Base-by-base conservation (phyloP, 1,140 invertebrate genomes). In the Scaptomyza pallida region DNA sequence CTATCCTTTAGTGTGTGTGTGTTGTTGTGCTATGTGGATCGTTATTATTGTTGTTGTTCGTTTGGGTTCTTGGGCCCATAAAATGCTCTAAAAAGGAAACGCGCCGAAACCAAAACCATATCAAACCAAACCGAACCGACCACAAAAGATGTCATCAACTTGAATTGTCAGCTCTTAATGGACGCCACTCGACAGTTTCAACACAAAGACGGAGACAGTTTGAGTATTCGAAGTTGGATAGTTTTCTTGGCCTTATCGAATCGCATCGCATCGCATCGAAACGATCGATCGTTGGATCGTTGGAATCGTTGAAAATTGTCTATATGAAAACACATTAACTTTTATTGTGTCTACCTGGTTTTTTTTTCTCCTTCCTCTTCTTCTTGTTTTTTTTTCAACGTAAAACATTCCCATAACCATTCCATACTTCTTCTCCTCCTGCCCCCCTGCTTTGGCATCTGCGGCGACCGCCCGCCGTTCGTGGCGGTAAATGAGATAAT, bases 401-500 rank as follows among this genome's bases (percentile, higher is more conserved):
- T 26, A 26, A 26, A 26, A 6, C 15, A 2, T 16, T 13, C 10
- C 6, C 54, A 2, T 16, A 10, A 6, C 6, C 54, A 12, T 9
- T 35, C 33, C 3, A 3, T 9, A 0, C 5, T 12, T 10, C 10
- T 15, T n/a, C n/a, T 26, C 17, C 37, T 10, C 5, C 33, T 5
- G 9, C 26, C 6, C 33, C 43, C 9, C 33, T 4, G 10, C n/a
- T 55, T 33, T 35, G 33, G 33, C 33, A 5, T 69, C 43, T 30
- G 59, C 13, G 56, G 35, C 26, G 80, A 81, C 82, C 80, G 81
- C 81, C 81, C 81, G 81, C 77, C 67, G 81, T 81, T 83, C 12
- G 67, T 72, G 68, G 76, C 76, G 78, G 71, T 61, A 90, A 90
- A 90, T 90, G 89, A 90, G 89, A 90, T 90, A 90, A 90, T 90